Base-by-base conservation (phyloP, 2,888 invertebrate species). In the Antheraea assamensis region DNA sequence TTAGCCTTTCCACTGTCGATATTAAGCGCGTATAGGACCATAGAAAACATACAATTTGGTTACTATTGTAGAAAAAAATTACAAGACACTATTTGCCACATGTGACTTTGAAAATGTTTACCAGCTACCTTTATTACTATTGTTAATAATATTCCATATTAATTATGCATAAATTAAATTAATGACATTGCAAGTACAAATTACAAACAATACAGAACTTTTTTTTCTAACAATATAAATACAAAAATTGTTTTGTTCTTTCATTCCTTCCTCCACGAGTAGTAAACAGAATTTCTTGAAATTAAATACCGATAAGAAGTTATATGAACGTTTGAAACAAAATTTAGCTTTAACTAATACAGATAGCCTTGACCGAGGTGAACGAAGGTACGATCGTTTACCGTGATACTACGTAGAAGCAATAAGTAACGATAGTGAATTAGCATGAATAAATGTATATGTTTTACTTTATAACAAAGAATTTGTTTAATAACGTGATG, bases 11-110 rank as follows among this genome's bases (percentile, higher is more conserved):
- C 52, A 52, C 21, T 10, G 58, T 24, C n/a, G 7, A 58, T 58
- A 58, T 58, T 84, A 97, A 17, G 17, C 19, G 17, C 15, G 17
- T 49, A 17, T 49, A 49, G 49, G 49, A 17, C 17, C 1, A 49
- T 19, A 3, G 17, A 49, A 49, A 17, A 55, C n/a, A n/a, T 55
- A 21, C 2, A n/a, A n/a, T 55, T 19, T 55, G 21, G 21, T n/a
- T 55, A 8, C 55, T n/a, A 7, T n/a, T 21, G 3, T n/a, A 21
- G 8, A 55, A 55, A 19, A 4, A 2, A 52, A n/a, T 55, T 4
- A 55, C n/a, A 55, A n/a, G 0, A n/a, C n/a, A 7, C 21, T 21
- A n/a, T 7, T 7, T n/a, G n/a, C n/a, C 55, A 55, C 55, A 55
- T 58, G 58, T 8, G n/a, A 10, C 24, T 2, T 58, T 55, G 55